Percentiles rank a stretch among this genome's conserved stretches.
Evolutionary conservation across 2,797 vertebrate species (phyloP).

Genomic region (Danionella dracula): DNA sequence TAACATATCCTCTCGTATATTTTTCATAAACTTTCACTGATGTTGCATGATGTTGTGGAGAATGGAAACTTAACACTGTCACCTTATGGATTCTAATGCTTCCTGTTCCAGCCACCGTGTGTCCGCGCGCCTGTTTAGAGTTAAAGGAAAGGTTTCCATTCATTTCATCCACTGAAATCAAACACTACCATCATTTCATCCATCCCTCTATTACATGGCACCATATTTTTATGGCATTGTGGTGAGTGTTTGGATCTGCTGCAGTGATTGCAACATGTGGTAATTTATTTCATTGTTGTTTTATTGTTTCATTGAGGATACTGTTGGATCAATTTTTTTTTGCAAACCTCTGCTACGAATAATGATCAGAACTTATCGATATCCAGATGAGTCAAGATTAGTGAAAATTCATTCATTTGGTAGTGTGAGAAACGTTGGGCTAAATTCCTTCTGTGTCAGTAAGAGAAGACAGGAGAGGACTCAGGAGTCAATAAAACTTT

Average conservation of each 20-base stretch:
- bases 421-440: too few relatives aligned
- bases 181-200: constrained; percentile 15
- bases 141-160: constrained; percentile 45
- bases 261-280: constrained; percentile 72
- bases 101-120: constrained; percentile 66
- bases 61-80: constrained; percentile 41
- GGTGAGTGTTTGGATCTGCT: constrained; percentile 62
- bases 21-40: neutral
- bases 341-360: too few relatives aligned
- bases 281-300: too few relatives aligned
- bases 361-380: too few relatives aligned
- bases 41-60: constrained; percentile 19
- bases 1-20: constrained; percentile 36
- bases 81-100: constrained; percentile 49
- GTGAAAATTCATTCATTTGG: too few relatives aligned
- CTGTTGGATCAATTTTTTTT: too few relatives aligned
- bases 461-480: too few relatives aligned
- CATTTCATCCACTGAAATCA: constrained; percentile 43
- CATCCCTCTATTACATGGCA: constrained; percentile 14
- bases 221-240: constrained; percentile 48
- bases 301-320: too few relatives aligned
- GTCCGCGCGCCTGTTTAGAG: too few relatives aligned
- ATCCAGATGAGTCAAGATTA: too few relatives aligned
- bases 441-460: too few relatives aligned
- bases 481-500: too few relatives aligned